Base-by-base conservation (phyloP, 1,140 invertebrate species). In the Drosophila santomea region DNA sequence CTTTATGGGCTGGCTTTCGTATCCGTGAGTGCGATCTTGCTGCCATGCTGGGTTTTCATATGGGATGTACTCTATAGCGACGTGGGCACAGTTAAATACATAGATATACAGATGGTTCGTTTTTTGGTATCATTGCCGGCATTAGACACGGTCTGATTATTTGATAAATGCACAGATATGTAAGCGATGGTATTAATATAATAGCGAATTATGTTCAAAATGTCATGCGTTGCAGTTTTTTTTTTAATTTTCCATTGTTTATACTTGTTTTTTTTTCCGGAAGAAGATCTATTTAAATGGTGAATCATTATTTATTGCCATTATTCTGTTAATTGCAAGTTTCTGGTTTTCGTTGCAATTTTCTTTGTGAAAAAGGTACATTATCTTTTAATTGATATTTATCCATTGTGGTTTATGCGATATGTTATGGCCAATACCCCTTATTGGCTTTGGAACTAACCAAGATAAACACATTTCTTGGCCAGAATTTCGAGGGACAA, bases 141-240 rank as follows among this genome's bases (percentile, higher is more conserved):
- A 86, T 86, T 86, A 86, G 82, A 76, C 62, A 83, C 82, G 82
- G 78, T 86, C 82, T 86, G 82, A 88, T 86, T 86, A 79, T 52
- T 78, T 82, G 78, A 86, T 85, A 85, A 85, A 85, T 78, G 72
- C 74, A 88, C 61, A 86, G 78, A 84, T 84, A 84, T 69, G 82
- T 71, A 38, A 56, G 66, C 44, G 74, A 78, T 71, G 79, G 78
- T 47, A 80, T 85, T 86, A 81, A 81, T 66, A 74, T 86, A 78
- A 78, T 78, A 52, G 78, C 59, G 67, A 83, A 78, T 82, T 78
- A 82, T 74, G 68, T 57, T 63, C 36, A 61, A 61, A 73, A 44
- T 67, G 61, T n/a, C 58, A 32, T 56, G 66, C 56, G 38, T 15
- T 57, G 66, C 60, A 61, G n/a, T 52, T 45, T 20, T 20, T 45